Percentiles rank a stretch among this genome's conserved stretches.
Evolutionary conservation across 2,797 vertebrate species (phyloP).

Genomic region (Amblyopsis hoosieri): DNA sequence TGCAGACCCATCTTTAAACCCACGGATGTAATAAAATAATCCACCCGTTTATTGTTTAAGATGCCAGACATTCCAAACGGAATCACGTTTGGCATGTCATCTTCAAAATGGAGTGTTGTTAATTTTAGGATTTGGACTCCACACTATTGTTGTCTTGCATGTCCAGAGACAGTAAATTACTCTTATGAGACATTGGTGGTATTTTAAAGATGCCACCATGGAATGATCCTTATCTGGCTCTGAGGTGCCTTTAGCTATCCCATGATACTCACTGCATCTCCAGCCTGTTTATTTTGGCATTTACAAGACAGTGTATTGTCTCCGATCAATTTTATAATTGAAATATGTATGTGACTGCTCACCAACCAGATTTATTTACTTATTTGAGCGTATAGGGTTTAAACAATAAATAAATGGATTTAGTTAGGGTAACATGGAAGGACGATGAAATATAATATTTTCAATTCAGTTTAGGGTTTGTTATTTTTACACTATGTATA

Average conservation of each 20-base stretch:
- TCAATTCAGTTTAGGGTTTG: too few relatives aligned
- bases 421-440: too few relatives aligned
- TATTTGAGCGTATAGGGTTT: too few relatives aligned
- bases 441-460: too few relatives aligned
- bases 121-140: not conserved
- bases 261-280: not conserved
- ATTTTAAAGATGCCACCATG: not conserved
- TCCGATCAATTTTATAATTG: not conserved
- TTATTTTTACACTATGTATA: too few relatives aligned
- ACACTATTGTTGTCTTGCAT: not conserved
- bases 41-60: constrained; percentile 3
- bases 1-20: constrained; percentile 54
- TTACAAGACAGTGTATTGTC: not conserved
- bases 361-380: too few relatives aligned
- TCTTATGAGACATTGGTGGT: not conserved
- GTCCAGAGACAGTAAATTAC: not conserved
- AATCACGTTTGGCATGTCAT: not conserved
- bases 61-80: not conserved
- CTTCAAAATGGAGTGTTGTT: not conserved
- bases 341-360: too few relatives aligned
- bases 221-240: constrained; percentile 4
- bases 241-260: not conserved
- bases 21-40: not conserved
- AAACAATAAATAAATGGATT: too few relatives aligned
- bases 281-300: too few relatives aligned